Percentiles rank a stretch among this genome's conserved stretches.
phyloP scores from a whole-genome alignment of 2,888 invertebrate species.

The Noctua fimbriata region DNA sequence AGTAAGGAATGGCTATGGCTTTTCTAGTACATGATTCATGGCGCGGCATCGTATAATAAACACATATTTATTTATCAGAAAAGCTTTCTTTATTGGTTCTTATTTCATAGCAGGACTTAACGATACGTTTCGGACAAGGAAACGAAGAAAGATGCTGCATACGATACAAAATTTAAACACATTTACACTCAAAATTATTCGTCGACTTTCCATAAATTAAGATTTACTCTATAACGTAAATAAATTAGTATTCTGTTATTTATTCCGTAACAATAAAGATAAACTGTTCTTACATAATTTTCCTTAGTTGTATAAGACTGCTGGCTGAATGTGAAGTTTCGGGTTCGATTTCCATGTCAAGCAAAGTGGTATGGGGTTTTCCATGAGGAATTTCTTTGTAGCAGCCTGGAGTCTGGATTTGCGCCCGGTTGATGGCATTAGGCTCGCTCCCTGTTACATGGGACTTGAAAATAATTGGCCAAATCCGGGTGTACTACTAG shows the following conservation, averaged over 20 bases:
- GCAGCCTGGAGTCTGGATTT: too few species aligned
- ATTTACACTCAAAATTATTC: neutral
- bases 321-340: neutral
- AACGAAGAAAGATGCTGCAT: neutral
- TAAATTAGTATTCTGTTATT: neutral
- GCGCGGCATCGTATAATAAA: neutral
- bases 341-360: neutral
- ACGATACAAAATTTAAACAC: neutral
- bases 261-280: slow-evolving; percentile 2
- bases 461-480: neutral
- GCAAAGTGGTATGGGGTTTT: neutral
- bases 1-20: too few species aligned
- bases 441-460: neutral
- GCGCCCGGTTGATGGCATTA: neutral
- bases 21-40: neutral
- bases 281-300: slow-evolving; percentile 16
- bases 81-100: neutral
- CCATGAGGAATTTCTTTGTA: neutral
- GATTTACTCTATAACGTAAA: neutral
- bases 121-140: neutral
- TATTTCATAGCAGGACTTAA: too few species aligned
- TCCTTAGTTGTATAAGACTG: neutral
- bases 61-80: neutral
- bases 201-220: neutral
- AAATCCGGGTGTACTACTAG: neutral